Base-by-base conservation (phyloP, 2,888 invertebrate species). In the Smittia aterrima region DNA sequence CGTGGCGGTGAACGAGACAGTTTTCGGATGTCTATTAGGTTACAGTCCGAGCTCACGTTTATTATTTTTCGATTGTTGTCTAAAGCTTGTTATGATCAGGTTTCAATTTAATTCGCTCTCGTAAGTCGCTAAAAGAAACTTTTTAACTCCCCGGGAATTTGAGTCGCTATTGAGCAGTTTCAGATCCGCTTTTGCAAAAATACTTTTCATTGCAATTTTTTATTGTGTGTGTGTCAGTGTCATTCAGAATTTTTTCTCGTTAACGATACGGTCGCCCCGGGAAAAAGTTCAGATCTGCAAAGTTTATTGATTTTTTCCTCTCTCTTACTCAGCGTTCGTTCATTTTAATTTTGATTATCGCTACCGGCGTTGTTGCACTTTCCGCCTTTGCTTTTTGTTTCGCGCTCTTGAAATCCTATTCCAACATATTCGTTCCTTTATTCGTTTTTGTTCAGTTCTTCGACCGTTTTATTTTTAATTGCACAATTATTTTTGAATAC, bases 401-500 rank as follows among this genome's bases (percentile, higher is more conserved):
- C 16, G 58, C 58, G 16, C 7, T 58, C 58, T n/a, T 58, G 24
- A 7, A 58, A 13, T 22, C 13, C n/a, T n/a, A n/a, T 58, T 58
- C 47, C 47, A 9, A 32, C 32, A 47, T 47, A n/a, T 58, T 58
- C 58, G n/a, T 58, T 24, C 24, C 22, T 47, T 47, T 58, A 58
- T 58, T 24, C 18, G 20, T 58, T 58, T 58, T 9, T 18, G 24
- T 58, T 22, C 58, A 24, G 13, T 27, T 25, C 66, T 66, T 66
- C 66, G 66, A 32, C 25, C 66, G 66, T 32, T 62, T 22, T 66
- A 66, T 66, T 66, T 66, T 66, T 66, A 66, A 66, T 66, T 66
- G 66, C 66, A 66, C 66, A 66, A 66, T 66, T 66, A 66, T 47
- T 66, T 66, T 25, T 66, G 27, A 32, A 66, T 32, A 27, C 66